These are phyloP conservation scores for Macropodus opercularis DNA, from an alignment of 2,797 vertebrate species.

Conservation along the genomic window DNA sequence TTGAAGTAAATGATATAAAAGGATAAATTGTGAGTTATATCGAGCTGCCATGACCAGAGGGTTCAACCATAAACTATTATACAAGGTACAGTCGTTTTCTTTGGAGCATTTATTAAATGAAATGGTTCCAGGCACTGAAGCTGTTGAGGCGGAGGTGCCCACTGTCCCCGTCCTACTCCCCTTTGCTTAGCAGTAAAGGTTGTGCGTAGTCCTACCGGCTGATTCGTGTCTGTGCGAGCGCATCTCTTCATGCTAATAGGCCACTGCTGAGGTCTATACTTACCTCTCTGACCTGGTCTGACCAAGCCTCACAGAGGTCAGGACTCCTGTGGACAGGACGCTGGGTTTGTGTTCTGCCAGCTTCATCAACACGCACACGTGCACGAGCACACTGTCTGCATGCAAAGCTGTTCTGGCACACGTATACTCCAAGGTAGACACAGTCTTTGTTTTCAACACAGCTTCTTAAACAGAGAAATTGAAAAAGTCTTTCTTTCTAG, in stretches of 20 bases:
- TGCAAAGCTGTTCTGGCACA: conserved; percentile 28
- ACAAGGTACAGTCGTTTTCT: conserved; percentile 59
- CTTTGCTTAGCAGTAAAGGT: conserved; percentile 3
- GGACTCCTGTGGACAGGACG: conserved; percentile 57
- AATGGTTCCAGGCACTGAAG: conserved; percentile 52
- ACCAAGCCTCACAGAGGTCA: conserved; percentile 68
- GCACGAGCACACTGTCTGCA: conserved; percentile 23
- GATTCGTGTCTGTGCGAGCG: conserved; percentile 3
- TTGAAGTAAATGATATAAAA: conserved; percentile 79
- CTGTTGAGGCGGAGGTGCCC: conserved; percentile 17
- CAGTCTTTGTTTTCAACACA: too few species aligned
- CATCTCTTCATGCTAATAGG: conserved; percentile 64
- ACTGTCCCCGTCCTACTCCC: neutral
- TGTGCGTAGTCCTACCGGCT: neutral
- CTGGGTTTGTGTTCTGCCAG: conserved; percentile 55
- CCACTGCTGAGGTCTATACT: conserved; percentile 44
- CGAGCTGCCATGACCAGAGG: conserved; percentile 48
- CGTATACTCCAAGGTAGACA: too few species aligned
- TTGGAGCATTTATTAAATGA: conserved; percentile 67
- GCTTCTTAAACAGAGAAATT: too few species aligned
- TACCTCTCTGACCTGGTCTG: conserved; percentile 55
- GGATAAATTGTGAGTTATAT: conserved; percentile 73
- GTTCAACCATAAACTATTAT: conserved; percentile 68
- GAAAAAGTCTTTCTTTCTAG: too few species aligned
- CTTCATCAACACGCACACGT: conserved; percentile 59